Evolutionary conservation across 2,797 vertebrate species (phyloP), one percentile per base, ranked within the genome.

Genomic region (Apogon talboti): DNA sequence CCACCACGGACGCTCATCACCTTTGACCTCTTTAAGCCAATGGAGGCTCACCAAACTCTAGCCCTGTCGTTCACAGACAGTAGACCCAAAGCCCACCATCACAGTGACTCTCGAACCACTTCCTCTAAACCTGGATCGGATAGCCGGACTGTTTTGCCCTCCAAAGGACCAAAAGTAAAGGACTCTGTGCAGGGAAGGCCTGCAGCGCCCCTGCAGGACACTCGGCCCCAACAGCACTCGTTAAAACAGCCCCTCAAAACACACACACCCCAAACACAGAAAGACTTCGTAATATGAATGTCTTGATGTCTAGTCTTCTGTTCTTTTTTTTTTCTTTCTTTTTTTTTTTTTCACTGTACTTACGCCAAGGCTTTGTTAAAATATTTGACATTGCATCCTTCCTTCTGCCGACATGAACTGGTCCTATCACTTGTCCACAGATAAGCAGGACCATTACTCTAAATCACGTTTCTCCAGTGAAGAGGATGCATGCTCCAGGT

Each of bases 271-370:
- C 95, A 93, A 89, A 93, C 95, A 89, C 95, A 95, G 71, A 95
- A 95, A 90, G 94, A 96, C 82, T 94, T 95, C 94, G 94, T 96
- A 89, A 59, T 87, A 91, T 92, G 91, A 92, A 91, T 89, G 89
- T 92, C 85, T 78, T 64, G 66, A 78, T 71, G 80, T 88, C 66
- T 73, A 56, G 61, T 86, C 71, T 79, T 82, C 43, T 85, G 9
- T 3, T 35, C 19, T 21, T 21, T 21, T 21, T 30, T 30, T 30
- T 30, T 30, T 60, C 4, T 28, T 71, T 49, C 30, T 44, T 41
- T 30, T 59, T 48, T 49, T 53, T 50, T 70, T 64, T 83, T 83
- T 83, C 76, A 86, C 83, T 87, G 88, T 86, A 82, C 81, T 87
- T 89, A 72, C 73, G 57, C 80, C 41, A 5, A 79, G 84, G 88